phyloP scores from a whole-genome alignment of 1,140 invertebrate genomes.

The Cotesia vestalis region DNA sequence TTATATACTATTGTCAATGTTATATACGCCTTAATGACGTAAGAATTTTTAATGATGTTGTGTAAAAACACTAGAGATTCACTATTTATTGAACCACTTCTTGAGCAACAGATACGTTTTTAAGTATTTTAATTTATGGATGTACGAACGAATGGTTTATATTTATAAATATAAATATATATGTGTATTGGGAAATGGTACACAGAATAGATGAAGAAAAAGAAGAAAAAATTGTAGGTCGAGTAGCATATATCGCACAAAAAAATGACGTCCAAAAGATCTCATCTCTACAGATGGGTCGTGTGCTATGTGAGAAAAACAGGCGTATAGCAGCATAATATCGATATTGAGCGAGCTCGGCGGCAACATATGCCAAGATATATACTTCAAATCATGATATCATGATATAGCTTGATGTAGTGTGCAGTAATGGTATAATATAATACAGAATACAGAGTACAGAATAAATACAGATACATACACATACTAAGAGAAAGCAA shows the following conservation, averaged over 20 bases:
- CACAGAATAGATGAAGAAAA: background rate
- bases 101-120: too few relatives aligned
- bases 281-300: conserved; percentile 30
- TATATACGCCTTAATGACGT: background rate
- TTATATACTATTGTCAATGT: background rate
- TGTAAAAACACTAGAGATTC: too few relatives aligned
- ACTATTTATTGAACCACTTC: too few relatives aligned
- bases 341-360: conserved; percentile 23
- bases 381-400: conserved; percentile 13
- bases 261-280: background rate
- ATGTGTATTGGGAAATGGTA: too few relatives aligned
- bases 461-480: background rate
- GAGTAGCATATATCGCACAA: background rate
- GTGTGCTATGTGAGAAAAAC: conserved; percentile 10
- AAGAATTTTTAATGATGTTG: background rate
- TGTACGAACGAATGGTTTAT: too few relatives aligned
- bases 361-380: conserved; percentile 31
- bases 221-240: background rate
- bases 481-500: background rate
- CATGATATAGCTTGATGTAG: background rate
- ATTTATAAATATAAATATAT: too few relatives aligned
- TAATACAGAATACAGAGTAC: too few relatives aligned
- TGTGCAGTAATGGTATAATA: conserved; percentile 11
- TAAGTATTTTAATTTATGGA: too few relatives aligned
- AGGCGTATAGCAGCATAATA: conserved; percentile 23